Conservation (phyloP, 2,888 invertebrate genomes). For the Drosophila neonasuta region DNA sequence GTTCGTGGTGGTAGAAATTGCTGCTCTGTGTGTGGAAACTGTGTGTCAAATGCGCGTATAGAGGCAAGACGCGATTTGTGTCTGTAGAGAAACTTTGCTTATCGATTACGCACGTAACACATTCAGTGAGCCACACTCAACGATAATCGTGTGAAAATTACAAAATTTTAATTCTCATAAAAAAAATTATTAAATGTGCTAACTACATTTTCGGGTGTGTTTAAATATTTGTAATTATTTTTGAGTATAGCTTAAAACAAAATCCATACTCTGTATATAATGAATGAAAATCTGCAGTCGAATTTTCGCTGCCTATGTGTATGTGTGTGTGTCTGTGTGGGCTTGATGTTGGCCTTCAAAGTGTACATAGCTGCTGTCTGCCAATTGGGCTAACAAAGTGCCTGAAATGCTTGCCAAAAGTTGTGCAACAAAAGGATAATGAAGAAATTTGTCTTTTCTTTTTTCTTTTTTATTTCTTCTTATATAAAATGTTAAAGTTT, state of each 20-base stretch:
- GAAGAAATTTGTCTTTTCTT: not conserved
- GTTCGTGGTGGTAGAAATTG: conserved; percentile 15
- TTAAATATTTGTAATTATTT: not conserved
- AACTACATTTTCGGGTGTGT: conserved; percentile 37
- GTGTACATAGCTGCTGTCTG: conserved; percentile 48
- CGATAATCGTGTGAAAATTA: conserved; percentile 13
- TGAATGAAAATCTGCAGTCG: conserved; percentile 3
- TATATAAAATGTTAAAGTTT: too few relatives aligned
- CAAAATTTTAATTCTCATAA: not conserved
- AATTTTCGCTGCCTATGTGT: not conserved
- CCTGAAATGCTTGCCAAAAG: conserved; percentile 13
- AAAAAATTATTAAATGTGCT: conserved; percentile 24
- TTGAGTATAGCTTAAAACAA: not conserved
- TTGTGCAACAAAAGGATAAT: conserved; percentile 25
- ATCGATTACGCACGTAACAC: conserved; percentile 76
- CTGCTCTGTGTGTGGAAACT: conserved; percentile 47
- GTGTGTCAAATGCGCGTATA: conserved; percentile 70
- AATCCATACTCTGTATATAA: not conserved
- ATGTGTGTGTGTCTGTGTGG: conserved; percentile 11
- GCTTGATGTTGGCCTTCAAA: conserved; percentile 69
- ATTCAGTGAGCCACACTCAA: conserved; percentile 9
- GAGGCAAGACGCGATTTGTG: conserved; percentile 66
- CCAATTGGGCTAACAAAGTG: conserved; percentile 22
- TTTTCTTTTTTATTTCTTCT: not conserved
- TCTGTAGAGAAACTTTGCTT: conserved; percentile 63